A percentile compares a stretch with the other conserved stretches of the same genome.
Conservation (phyloP, 2,113 vertebrate genomes). For the Strigops habroptila region DNA sequence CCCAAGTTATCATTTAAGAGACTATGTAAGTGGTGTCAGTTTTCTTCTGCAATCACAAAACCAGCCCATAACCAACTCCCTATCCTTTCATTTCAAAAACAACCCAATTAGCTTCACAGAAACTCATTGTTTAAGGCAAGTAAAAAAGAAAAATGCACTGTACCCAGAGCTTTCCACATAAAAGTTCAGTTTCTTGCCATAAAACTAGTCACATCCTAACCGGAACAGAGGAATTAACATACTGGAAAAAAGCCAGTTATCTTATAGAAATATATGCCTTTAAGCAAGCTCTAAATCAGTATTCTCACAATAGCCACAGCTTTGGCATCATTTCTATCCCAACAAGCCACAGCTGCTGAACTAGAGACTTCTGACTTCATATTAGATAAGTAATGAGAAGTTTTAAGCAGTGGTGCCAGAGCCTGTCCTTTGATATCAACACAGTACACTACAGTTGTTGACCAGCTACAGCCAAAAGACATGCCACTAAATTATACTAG, state of each 20-base stretch:
- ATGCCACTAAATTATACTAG: neutral
- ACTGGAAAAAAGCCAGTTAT: slow-evolving; percentile 22
- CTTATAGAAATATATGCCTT: slow-evolving; percentile 20
- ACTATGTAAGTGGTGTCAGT: neutral
- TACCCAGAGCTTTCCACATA: neutral
- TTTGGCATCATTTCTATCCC: slow-evolving; percentile 30
- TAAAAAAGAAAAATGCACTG: neutral
- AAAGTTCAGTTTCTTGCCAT: slow-evolving; percentile 23
- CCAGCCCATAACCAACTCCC: neutral
- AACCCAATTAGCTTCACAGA: neutral
- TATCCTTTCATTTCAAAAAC: neutral
- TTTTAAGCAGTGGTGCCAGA: neutral
- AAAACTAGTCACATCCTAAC: slow-evolving; percentile 18
- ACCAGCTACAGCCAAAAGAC: neutral
- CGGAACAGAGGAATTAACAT: slow-evolving; percentile 30
- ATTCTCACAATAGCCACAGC: neutral
- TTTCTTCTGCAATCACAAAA: slow-evolving; percentile 13
- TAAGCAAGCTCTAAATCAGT: neutral
- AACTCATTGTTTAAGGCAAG: neutral
- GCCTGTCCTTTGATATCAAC: slow-evolving; percentile 1
- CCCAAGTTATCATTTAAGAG: neutral
- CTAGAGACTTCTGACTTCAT: slow-evolving; percentile 10
- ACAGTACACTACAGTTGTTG: neutral
- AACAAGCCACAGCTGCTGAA: slow-evolving; percentile 41
- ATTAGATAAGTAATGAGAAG: neutral